Base-by-base conservation (phyloP, 2,888 invertebrate species). In the Drosophila longiperda region DNA sequence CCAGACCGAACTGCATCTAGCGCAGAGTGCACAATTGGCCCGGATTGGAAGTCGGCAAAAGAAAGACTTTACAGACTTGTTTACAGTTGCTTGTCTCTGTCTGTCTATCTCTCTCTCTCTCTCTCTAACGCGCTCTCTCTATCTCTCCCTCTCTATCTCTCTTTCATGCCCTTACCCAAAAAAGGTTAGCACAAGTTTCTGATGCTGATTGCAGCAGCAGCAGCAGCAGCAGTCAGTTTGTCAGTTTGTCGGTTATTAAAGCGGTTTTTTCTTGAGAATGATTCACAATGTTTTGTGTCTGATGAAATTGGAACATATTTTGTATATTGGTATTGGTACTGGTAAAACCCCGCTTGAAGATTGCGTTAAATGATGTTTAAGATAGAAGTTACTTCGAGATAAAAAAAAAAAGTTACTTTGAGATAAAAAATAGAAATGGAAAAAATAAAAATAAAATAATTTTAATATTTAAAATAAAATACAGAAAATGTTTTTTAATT, bases 101-200 rank as follows among this genome's bases (percentile, higher is more conserved):
- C 8, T 52, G 9, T 23, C 36, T 26, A 0, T 0, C 17, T 54
- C 34, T 34, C n/a, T 53, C 40, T 54, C 20, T 45, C 11, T 17
- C 33, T 34, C 20, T 52, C 1, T 33, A 6, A 7, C 36, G 6
- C 5, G 23, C 8, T 34, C 12, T 3, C 53, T 15, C 2, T 23
- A 9, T 1, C 11, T n/a, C 40, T 11, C 11, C 7, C 3, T 17
- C 2, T 17, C 17, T n/a, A 17, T 17, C 5, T 29, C 49, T 26
- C 33, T 81, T 53, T 55, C 54, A 82, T 83, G 89, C 89, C 87
- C 89, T 86, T 65, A 87, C 77, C 52, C 20, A 29, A 60, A 75
- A 67, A 74, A 73, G 78, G 78, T 66, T 75, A 65, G 55, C 77
- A 49, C 32, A 50, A 55, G 29, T 61, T 38, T 71, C 34, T 49